Base-by-base conservation (phyloP, 2,113 vertebrate genomes). In the Polyodon spathula region DNA sequence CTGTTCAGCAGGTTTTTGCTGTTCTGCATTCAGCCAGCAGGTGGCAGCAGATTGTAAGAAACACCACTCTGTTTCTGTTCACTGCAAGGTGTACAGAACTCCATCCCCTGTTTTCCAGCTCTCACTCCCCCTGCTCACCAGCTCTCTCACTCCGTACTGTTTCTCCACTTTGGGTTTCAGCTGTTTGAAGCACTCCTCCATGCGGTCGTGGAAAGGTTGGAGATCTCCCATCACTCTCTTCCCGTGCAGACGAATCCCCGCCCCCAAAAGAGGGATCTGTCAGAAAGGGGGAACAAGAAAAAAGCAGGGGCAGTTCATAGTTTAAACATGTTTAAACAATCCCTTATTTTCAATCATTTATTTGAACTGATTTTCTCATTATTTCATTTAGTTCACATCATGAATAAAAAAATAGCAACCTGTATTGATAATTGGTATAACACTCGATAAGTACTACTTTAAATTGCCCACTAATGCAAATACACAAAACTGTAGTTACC, bases 161-260 rank as follows among this genome's bases (percentile, higher is more conserved):
- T 94, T 97, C 67, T 99, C 93, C 72, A 99, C 96, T 78, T 99
- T 99, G 66, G 79, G 83, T 78, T 81, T 97, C 54, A 99, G 80
- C 66, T 87, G 86, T 75, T 87, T 92, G 84, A 97, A 99, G 66
- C 96, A 99, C 27, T 97, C 93, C 56, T 97, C 95, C 94, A 99
- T 97, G 27, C 95, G 91, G 58, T 97, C 93, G 0, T 99, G 95
- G 78, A 98, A 99, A 58, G 96, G 96, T 54, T 93, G 87, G 62
- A 99, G 88, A 69, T 90, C 95, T 0, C 90, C 93, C 0, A 84
- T 90, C 66, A 97, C 93, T 63, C 94, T 89, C 79, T 85, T 95
- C 60, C 90, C 91, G 1, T 99, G 96, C 51, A 99, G 92, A 72
- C 74, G 71, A 71, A 98, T 92, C 60, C 94, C 95, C 69, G 86